Percentiles rank a stretch among this genome's conserved stretches.
Conservation (phyloP, 2,113 vertebrate genomes). For the Myiozetetes cayanensis region DNA sequence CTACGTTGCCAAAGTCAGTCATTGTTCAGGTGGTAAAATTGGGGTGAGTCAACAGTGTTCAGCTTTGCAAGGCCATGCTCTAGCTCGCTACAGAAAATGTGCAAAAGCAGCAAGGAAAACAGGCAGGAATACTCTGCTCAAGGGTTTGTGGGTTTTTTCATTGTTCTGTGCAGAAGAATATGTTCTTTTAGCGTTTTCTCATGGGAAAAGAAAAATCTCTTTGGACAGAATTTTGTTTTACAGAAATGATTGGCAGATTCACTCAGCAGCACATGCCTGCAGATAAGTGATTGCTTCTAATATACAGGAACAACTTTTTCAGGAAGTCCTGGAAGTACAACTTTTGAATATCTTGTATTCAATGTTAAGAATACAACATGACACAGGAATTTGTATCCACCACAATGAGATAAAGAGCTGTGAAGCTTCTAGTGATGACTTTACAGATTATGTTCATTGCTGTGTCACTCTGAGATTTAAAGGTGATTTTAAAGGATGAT, state of each 20-base stretch:
- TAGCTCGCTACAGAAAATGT: background rate
- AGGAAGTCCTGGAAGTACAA: background rate
- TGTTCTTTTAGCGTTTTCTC: background rate
- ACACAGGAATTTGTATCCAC: background rate
- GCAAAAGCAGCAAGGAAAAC: background rate
- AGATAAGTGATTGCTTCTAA: background rate
- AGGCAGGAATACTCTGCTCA: background rate
- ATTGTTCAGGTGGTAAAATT: background rate
- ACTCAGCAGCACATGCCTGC: background rate
- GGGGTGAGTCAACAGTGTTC: background rate
- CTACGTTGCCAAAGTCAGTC: background rate
- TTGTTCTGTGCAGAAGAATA: background rate
- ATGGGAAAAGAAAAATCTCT: conserved; percentile 4
- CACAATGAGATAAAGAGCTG: background rate
- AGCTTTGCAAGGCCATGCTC: background rate
- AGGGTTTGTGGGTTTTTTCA: background rate
- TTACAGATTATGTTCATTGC: background rate
- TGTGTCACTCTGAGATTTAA: background rate
- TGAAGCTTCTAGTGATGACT: background rate
- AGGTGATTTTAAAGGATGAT: background rate
- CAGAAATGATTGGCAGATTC: background rate
- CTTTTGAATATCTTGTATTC: background rate
- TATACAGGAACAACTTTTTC: background rate
- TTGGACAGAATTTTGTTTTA: background rate
- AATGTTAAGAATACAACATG: background rate